Evolutionary conservation across 1,140 invertebrate species (phyloP).

Genomic region (Thaumatotibia leucotreta): DNA sequence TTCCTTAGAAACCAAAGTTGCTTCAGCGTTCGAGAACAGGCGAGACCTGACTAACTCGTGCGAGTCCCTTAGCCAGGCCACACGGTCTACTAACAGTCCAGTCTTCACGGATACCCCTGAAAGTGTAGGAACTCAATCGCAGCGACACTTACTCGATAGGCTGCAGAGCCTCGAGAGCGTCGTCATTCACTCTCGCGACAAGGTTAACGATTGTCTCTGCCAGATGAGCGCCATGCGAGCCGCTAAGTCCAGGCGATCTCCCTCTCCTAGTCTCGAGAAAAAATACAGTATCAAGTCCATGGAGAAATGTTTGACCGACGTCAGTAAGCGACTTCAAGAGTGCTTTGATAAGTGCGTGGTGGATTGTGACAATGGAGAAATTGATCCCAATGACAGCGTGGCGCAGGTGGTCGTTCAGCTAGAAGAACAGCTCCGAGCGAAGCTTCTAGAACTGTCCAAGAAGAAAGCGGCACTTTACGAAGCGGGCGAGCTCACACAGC

Average conservation of each 20-base stretch:
- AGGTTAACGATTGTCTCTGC: constrained; percentile 73
- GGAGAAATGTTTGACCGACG: constrained; percentile 78
- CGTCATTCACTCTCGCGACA: constrained; percentile 75
- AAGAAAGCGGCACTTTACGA: constrained; percentile 79
- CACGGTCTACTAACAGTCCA: constrained; percentile 53
- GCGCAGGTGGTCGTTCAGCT: constrained; percentile 79
- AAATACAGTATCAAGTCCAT: constrained; percentile 78
- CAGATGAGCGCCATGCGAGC: constrained; percentile 78
- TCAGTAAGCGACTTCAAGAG: constrained; percentile 77
- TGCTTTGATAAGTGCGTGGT: constrained; percentile 77
- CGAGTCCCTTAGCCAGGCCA: constrained; percentile 72
- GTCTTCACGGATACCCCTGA: constrained; percentile 51
- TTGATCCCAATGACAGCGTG: constrained; percentile 78
- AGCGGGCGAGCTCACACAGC: constrained; percentile 80
- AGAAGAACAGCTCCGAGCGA: constrained; percentile 80
- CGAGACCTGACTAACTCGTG: constrained; percentile 72
- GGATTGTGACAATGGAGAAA: constrained; percentile 56
- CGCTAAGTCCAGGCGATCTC: constrained; percentile 75
- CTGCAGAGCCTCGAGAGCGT: constrained; percentile 78
- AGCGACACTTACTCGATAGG: constrained; percentile 76
- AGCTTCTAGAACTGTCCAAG: constrained; percentile 81
- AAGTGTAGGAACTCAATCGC: constrained; percentile 57
- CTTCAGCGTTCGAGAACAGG: constrained; percentile 76
- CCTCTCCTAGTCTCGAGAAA: constrained; percentile 78
- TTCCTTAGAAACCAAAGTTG: constrained; percentile 84